These are phyloP conservation scores for Pedionomus torquatus DNA, from an alignment of 2,113 vertebrate species.

Conservation along the genomic window DNA sequence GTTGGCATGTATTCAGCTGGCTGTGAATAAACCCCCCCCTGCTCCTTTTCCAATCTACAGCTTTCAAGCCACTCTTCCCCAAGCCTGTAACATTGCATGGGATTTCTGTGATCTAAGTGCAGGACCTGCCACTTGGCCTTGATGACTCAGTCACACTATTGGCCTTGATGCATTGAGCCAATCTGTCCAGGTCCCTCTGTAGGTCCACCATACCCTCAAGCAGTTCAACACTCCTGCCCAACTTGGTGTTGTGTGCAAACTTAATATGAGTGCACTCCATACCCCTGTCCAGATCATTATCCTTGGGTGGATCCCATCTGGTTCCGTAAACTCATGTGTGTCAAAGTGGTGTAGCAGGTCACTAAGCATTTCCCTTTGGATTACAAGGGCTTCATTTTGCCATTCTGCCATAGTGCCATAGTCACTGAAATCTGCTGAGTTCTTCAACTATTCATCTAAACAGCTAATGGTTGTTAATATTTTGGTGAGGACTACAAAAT, in stretches of 20 bases:
- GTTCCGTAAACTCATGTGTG: neutral
- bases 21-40: neutral
- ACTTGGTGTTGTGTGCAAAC: neutral
- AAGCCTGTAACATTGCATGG: neutral
- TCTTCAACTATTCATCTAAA: neutral
- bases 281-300: neutral
- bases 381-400: neutral
- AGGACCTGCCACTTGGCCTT: neutral
- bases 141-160: neutral
- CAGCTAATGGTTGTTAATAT: neutral
- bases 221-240: neutral
- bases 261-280: neutral
- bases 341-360: neutral
- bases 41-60: neutral
- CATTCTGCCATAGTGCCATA: neutral
- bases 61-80: neutral
- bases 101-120: neutral
- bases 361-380: neutral
- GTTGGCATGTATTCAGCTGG: neutral
- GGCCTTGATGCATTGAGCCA: neutral
- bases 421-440: neutral
- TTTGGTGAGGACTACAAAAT: neutral
- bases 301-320: neutral
- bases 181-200: neutral
- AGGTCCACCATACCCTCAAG: neutral